Percentiles rank a stretch among this genome's conserved stretches.
Evolutionary conservation across 2,888 invertebrate species (phyloP).

Genomic region (Portevinia maculata): DNA sequence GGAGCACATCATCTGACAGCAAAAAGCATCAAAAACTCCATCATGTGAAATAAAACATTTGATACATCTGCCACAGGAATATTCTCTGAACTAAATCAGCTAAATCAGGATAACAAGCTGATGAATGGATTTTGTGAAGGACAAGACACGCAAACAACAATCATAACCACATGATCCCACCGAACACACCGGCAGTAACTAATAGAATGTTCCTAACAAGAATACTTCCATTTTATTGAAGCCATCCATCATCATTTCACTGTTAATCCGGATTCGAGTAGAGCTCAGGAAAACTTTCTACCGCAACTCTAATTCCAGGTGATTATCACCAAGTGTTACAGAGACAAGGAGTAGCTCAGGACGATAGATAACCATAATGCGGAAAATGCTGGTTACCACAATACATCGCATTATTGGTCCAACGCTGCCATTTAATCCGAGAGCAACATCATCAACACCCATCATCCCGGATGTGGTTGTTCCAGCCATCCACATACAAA

Average conservation of each 20-base stretch:
- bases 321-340: conserved; percentile 73
- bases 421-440: conserved; percentile 44
- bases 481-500: conserved; percentile 51
- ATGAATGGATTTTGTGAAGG: conserved; percentile 46
- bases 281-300: conserved; percentile 47
- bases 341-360: conserved; percentile 12
- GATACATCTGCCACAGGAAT: conserved; percentile 56
- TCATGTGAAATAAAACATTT: conserved; percentile 67
- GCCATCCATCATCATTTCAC: conserved; percentile 65
- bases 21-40: conserved; percentile 20
- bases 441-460: conserved; percentile 68
- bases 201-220: conserved; percentile 61
- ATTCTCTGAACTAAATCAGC: conserved; percentile 49
- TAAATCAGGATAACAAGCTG: conserved; percentile 72
- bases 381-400: conserved; percentile 50
- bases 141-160: conserved; percentile 57
- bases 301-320: conserved; percentile 71
- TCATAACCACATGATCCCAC: conserved; percentile 69
- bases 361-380: conserved; percentile 15
- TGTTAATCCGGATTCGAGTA: conserved; percentile 54
- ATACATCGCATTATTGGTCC: conserved; percentile 67
- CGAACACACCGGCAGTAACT: conserved; percentile 33
- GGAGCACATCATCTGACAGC: conserved; percentile 10
- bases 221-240: conserved; percentile 62
- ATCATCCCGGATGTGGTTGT: conserved; percentile 67